Base-by-base conservation (phyloP, 2,797 vertebrate species). In the Anguilla obscura region DNA sequence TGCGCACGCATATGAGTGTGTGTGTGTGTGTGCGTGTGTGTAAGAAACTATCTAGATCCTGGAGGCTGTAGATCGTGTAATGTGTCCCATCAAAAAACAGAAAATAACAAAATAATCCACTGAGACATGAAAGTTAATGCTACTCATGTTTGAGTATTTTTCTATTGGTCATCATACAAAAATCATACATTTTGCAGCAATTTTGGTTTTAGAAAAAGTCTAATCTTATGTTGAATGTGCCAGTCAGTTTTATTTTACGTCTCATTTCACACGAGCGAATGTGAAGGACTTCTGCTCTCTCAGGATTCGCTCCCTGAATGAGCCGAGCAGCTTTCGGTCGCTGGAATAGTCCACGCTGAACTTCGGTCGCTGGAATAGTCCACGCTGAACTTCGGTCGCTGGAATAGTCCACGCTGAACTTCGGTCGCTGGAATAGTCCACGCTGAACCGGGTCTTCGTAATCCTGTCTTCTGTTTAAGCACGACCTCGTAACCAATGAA, bases 271-370 rank as follows among this genome's bases (percentile, higher is more conserved):
- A 40, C 21, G 0, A 79, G 30, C 8, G 33, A 40, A 79, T 14
- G 6, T 40, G 12, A 40, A 18, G 40, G 69, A 88, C 80, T 87
- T 92, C 85, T 90, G 90, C n/a, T 91, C 89, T 94, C 87, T 90
- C 86, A 90, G 48, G 85, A 90, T 93, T 92, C 91, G 85, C 91
- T 87, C 90, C 89, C 74, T 92, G 93, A 94, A 92, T 1, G 4
- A 88, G 90, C 88, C 33, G 14, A 58, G 24, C 45, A 74, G 33
- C 36, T 84, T 30, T 76, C n/a, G 56, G 27, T 54, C 60, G 18
- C 56, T 56, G 45, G 63, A 74, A 69, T 40, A 80, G 76, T 86
- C 48, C 86, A 88, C 90, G 54, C 10, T 60, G 50, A 33, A 33
- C 33, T 33, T 33, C 33, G 33, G 88, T 86, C 58, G 18, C 14